phyloP scores from a whole-genome alignment of 2,888 invertebrate species.

The Dynastes grantii region DNA sequence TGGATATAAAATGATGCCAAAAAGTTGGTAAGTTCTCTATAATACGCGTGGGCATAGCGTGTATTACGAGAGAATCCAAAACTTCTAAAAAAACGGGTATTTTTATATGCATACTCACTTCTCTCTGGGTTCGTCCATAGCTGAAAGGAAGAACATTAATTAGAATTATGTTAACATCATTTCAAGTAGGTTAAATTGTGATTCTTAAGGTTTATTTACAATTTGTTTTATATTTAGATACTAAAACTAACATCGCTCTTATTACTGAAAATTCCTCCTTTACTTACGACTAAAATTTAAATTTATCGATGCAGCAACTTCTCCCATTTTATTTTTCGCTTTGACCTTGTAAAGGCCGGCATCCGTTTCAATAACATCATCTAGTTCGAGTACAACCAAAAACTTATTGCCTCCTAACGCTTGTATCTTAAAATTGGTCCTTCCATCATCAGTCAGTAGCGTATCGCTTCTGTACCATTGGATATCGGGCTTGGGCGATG shows the following conservation, averaged over 20 bases:
- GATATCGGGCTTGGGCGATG: slow-evolving; percentile 91
- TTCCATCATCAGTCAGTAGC: slow-evolving; percentile 85
- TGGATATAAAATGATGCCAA: slow-evolving; percentile 59
- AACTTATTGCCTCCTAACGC: slow-evolving; percentile 89
- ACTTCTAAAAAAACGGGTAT: slow-evolving; percentile 31
- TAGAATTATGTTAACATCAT: slow-evolving; percentile 50
- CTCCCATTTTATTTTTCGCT: slow-evolving; percentile 97
- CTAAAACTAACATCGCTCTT: slow-evolving; percentile 28
- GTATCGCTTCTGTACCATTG: slow-evolving; percentile 94
- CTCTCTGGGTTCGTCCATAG: slow-evolving; percentile 95
- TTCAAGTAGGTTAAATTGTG: slow-evolving; percentile 39
- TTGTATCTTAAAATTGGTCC: slow-evolving; percentile 92
- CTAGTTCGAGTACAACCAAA: slow-evolving; percentile 92
- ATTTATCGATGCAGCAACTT: slow-evolving; percentile 97
- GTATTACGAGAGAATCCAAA: slow-evolving; percentile 23
- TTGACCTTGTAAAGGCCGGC: slow-evolving; percentile 97
- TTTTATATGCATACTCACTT: slow-evolving; percentile 82
- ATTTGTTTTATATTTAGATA: slow-evolving; percentile 15
- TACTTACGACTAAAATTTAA: slow-evolving; percentile 98
- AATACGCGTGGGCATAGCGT: slow-evolving; percentile 55
- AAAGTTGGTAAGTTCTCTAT: slow-evolving; percentile 61
- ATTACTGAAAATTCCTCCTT: too few species aligned
- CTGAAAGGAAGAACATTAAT: slow-evolving; percentile 76
- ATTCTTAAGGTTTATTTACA: slow-evolving; percentile 42
- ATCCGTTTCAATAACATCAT: slow-evolving; percentile 96